Base-by-base conservation (phyloP, 1,140 invertebrate genomes). In the Papilio dardanus region DNA sequence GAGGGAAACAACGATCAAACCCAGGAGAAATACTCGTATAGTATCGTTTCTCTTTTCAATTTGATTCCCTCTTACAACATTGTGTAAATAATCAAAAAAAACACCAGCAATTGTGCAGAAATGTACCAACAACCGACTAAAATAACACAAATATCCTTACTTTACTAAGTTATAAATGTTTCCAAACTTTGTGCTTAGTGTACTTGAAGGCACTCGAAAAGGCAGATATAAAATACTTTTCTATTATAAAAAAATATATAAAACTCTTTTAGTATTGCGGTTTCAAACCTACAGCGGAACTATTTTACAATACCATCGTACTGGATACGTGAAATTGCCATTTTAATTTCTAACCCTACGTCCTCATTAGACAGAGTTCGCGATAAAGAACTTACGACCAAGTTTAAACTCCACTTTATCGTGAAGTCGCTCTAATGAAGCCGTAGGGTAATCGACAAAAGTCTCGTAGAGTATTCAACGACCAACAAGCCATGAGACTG, bases 111-210 rank as follows among this genome's bases (percentile, higher is more conserved):
- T 30, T 12, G 54, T 62, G 54, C 24, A 62, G n/a, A 62, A 62
- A 62, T 62, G 54, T 62, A 28, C 54, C 54, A 28, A 62, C 54
- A 62, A 62, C 54, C 54, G 54, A 62, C 54, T 62, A 62, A 62
- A 14, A 21, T 62, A 62, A 62, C 3, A 14, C 54, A 62, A 28
- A 28, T 16, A 62, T 30, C 21, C 54, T 62, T 62, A 62, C 54
- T 62, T 62, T 28, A 10, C 54, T 62, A 62, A 62, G 54, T 62
- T 62, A 62, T 62, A 62, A 62, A 62, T 16, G 54, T 62, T 28
- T 62, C 54, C 54, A 62, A 62, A 62, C 8, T 28, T 62, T 62
- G 54, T 62, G 54, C 54, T 62, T 62, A 62, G 54, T 62, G 54
- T 62, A 62, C 21, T 8, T 24, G 10, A 62, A 62, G 54, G 54